Evolutionary conservation across 2,797 vertebrate genomes (phyloP), one percentile per base, ranked within the genome.

Genomic region (Anguilla marmorata): DNA sequence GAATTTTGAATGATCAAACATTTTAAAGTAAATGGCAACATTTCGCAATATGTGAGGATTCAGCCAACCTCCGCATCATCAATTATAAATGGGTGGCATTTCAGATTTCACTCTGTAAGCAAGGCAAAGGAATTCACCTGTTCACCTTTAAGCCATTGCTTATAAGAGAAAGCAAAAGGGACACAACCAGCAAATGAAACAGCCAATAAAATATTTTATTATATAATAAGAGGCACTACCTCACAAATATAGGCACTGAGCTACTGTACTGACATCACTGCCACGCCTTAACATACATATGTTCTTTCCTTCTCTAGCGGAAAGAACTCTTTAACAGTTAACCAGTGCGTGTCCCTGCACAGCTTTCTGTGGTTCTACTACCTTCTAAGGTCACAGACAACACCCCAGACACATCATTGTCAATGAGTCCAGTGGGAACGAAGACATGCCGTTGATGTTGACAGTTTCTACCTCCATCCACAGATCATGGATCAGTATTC

Each of bases 171-270:
- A 24, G 14, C 58, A 19, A 87, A 37, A 74, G 50, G 45, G 48
- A 86, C 66, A 72, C 86, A 93, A 90, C 87, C 87, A 89, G 86
- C n/a, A 89, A 92, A 92, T 92, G 92, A 93, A 93, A 95, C 93
- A 91, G 92, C 93, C 92, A 94, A 93, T 95, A 95, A 95, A 96
- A 95, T 93, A 93, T 90, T 96, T 96, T 96, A 96, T 96, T 96
- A 92, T 94, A 95, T 93, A 93, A 92, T 92, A 93, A 87, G 93
- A 95, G 95, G 94, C 95, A 96, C 96, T 94, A 96, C 89, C 33
- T 95, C 96, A 97, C 96, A 96, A 95, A 96, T 96, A 95, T 97
- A 97, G 97, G 97, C 96, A 97, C 96, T 97, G 96, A 96, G 96
- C 96, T 96, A 97, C 95, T 93, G 93, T 93, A 96, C 95, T 93